Percentiles rank a stretch among this genome's conserved stretches.
Conservation (phyloP, 2,797 vertebrate genomes). For the Macropus fuliginosus region DNA sequence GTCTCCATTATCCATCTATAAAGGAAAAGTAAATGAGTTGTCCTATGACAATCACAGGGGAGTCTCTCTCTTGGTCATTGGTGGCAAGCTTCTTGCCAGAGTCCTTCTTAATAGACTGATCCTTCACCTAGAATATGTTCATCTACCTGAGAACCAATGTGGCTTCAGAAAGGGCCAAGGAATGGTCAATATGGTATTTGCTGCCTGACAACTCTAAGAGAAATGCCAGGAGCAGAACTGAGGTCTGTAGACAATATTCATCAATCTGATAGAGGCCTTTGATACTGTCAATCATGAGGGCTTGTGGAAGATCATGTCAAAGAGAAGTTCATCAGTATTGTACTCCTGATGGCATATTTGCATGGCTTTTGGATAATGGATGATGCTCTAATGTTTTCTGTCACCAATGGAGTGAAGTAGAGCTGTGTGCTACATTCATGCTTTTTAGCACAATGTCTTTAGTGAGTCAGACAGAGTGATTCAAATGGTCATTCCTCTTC, state of each 20-base stretch:
- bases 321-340: neutral
- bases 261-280: neutral
- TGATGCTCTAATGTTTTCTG: neutral
- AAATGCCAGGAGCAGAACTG: neutral
- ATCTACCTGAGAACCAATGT: neutral
- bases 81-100: neutral
- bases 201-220: neutral
- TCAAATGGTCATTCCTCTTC: neutral
- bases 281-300: neutral
- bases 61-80: neutral
- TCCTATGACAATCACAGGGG: neutral
- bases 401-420: neutral
- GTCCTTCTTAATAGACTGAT: neutral
- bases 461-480: neutral
- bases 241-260: neutral
- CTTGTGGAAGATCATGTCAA: too few relatives aligned
- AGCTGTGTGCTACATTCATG: neutral
- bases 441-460: neutral
- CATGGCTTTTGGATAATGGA: neutral
- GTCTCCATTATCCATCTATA: neutral
- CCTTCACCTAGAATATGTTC: neutral
- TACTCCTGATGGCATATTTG: neutral
- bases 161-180: neutral
- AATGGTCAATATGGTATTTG: neutral
- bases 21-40: neutral